Base-by-base conservation (phyloP, 1,140 invertebrate species). In the Bombyx mori region DNA sequence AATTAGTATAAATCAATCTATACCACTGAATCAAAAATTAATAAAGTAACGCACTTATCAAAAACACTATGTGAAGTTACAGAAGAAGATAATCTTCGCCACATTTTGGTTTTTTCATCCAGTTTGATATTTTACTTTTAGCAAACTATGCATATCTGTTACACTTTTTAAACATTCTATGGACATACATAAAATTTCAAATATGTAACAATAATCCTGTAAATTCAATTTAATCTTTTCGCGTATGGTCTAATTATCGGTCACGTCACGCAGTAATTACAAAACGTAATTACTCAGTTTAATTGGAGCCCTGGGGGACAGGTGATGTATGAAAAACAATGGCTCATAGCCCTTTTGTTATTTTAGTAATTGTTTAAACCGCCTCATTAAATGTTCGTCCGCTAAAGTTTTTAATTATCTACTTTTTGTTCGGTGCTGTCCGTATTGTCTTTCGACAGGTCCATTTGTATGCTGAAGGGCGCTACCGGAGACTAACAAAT, bases 361-460 rank as follows among this genome's bases (percentile, higher is more conserved):
- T 47, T 59, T 48, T 26, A 54, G 35, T 57, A 58, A 60, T 61
- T 53, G 56, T 58, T 65, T 61, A 65, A 65, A 57, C 57, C 58
- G 63, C 56, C 59, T 58, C 64, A 58, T 60, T 62, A 62, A 52
- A 3, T 42, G 44, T 35, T 55, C 52, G 48, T 58, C n/a, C 8
- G 42, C 47, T 42, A 12, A 49, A n/a, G 10, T 56, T 56, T 56
- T 49, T 56, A 56, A 56, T 56, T 56, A 49, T 42, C 46, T n/a
- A 22, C 35, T 49, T 42, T 56, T 56, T 47, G 51, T 52, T 52
- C 42, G 26, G 51, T 7, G 26, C 26, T 35, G 26, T 8, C 42
- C 22, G 51, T 35, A 54, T 46, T 54, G 53, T 54, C 12, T 44
- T 8, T 54, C 45, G 22, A 46, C n/a, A 45, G 44, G 3, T 26